Evolutionary conservation across 2,888 invertebrate genomes (phyloP), one percentile per base, ranked within the genome.

Genomic region (Dendrolimus houi): DNA sequence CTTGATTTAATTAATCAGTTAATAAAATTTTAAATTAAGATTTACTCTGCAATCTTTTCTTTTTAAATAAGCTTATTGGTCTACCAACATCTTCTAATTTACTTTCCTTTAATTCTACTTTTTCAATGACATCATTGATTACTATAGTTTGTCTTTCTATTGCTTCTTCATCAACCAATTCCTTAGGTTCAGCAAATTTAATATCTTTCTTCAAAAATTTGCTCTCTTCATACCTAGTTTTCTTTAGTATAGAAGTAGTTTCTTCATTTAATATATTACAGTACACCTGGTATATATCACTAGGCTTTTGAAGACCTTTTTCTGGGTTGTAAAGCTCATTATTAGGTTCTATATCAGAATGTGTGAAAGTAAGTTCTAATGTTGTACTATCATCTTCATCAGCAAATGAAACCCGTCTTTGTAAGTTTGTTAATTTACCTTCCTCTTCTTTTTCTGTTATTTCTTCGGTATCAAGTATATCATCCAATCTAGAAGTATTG

Each of bases 1-100:
- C 29, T 29, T 29, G 29, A 29, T 29, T 29, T 29, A 29, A 29
- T 29, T 29, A 6, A 29, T 29, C 29, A 29, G 29, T 29, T 29
- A 29, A 6, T 3, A 29, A 29, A 29, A 29, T 29, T 29, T 29
- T 29, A 29, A 29, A 59, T 56, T 64, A 74, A 12, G 61, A 65
- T 63, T 79, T 82, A 57, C 73, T 79, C 60, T 82, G 80, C 69
- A 83, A 78, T 65, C 87, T 81, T 60, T 72, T 81, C 66, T 82
- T 81, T 64, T 87, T 89, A 62, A 88, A 90, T 56, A 90, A 68
- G 68, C 89, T 90, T 54, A 75, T 72, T 52, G 88, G 87, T 62
- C 84, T 77, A 52, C 64, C 72, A 54, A 68, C 72, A 57, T 55
- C 71, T 54, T 72, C 65, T 47, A 69, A 52, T 54, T 67, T 71